A percentile compares a stretch with the other conserved stretches of the same genome.
phyloP scores from a whole-genome alignment of 2,888 invertebrate genomes.

The Conops quadrifasciatus region DNA sequence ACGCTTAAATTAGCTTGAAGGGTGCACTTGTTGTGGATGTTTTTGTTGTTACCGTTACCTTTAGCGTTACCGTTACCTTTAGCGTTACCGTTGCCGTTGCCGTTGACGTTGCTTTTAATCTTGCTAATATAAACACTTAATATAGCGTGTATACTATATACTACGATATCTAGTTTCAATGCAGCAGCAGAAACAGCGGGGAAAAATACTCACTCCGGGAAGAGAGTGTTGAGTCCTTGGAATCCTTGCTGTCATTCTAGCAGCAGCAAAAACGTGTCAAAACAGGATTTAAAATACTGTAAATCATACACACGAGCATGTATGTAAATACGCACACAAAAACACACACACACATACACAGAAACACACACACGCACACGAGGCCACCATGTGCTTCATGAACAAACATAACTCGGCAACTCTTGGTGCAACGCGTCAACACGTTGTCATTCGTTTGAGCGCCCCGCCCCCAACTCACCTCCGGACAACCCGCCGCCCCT shows the following conservation, averaged over 20 bases:
- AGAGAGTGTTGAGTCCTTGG: background rate
- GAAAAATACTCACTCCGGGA: too few relatives aligned
- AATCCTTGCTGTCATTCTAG: too few relatives aligned
- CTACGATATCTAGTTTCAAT: too few relatives aligned
- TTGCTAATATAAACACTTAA: conserved; percentile 8
- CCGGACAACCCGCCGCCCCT: too few relatives aligned
- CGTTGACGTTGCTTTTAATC: conserved; percentile 15
- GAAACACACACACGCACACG: conserved; percentile 4
- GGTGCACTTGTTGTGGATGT: background rate
- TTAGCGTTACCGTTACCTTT: conserved; percentile 1
- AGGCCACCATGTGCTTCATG: background rate
- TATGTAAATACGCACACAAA: conserved; percentile 13
- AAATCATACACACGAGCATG: conserved; percentile 21
- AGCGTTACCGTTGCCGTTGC: background rate
- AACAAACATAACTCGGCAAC: background rate
- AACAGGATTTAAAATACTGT: conserved; percentile 3
- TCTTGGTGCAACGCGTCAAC: conserved; percentile 24
- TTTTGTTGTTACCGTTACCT: background rate
- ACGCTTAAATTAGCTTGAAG: background rate
- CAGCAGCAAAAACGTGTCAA: conserved; percentile 14
- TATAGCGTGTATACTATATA: too few relatives aligned
- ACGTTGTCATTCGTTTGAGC: conserved; percentile 31
- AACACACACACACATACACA: conserved; percentile 9
- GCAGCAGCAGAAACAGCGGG: too few relatives aligned
- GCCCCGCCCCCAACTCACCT: background rate